phyloP scores from a whole-genome alignment of 2,797 vertebrate species.

The Sebastes nivosus region DNA sequence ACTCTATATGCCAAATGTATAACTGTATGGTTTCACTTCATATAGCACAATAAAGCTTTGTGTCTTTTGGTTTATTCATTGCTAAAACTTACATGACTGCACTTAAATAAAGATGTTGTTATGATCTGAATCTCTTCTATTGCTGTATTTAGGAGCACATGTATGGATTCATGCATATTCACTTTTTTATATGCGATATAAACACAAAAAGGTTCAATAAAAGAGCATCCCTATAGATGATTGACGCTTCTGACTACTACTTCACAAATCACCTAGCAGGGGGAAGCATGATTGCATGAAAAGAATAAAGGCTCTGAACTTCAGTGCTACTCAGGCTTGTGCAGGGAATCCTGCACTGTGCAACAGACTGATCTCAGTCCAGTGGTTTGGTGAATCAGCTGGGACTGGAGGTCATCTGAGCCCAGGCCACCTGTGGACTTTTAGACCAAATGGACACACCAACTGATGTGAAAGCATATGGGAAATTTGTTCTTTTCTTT shows the following conservation, averaged over 20 bases:
- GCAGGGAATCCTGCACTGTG: background rate
- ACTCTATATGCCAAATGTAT: background rate
- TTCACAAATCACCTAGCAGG: slow-evolving; percentile 19
- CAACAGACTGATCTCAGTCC: background rate
- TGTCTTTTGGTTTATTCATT: background rate
- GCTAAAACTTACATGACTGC: background rate
- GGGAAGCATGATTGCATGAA: slow-evolving; percentile 13
- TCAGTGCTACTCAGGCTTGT: background rate
- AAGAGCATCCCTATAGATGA: background rate
- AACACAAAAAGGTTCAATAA: background rate
- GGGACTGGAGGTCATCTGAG: background rate
- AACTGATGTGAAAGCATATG: background rate
- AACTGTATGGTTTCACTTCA: background rate
- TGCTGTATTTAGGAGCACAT: too few species aligned
- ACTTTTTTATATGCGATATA: background rate
- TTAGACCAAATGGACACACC: background rate
- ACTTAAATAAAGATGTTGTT: background rate
- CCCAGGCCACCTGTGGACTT: background rate
- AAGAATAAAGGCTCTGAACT: background rate
- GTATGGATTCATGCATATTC: too few species aligned
- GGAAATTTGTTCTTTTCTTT: accelerated
- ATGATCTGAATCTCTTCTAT: background rate
- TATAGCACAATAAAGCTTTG: background rate
- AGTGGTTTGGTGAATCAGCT: background rate
- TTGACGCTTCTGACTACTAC: background rate